Percentiles rank a stretch among this genome's conserved stretches.
Evolutionary conservation across 2,797 vertebrate species (phyloP).

Genomic region (Poeciliopsis turneri): DNA sequence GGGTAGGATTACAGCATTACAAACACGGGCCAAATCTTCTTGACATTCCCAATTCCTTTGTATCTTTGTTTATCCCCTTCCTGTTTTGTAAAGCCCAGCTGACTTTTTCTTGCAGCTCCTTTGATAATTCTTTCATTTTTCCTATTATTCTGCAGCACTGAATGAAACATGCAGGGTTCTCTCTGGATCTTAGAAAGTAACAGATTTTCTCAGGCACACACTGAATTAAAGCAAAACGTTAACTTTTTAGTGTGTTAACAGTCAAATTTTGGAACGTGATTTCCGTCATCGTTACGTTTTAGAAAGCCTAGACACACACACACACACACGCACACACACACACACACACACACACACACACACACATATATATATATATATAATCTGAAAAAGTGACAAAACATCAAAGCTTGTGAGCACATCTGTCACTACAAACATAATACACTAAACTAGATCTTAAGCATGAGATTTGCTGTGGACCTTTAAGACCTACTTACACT

Average conservation of each 20-base stretch:
- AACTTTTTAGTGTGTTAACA: neutral
- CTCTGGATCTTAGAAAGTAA: neutral
- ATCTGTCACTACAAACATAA: neutral
- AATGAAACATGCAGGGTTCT: neutral
- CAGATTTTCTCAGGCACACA: neutral
- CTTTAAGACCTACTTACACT: constrained; percentile 9
- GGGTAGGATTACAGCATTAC: constrained; percentile 54
- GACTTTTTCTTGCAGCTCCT: neutral
- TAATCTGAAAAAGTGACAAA: neutral
- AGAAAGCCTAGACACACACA: neutral
- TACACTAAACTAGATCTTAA: neutral
- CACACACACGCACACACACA: too few relatives aligned
- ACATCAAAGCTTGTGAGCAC: neutral
- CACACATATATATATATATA: too few relatives aligned
- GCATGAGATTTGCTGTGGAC: neutral
- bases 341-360: too few relatives aligned
- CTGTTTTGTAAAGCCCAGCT: neutral
- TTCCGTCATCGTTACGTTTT: neutral
- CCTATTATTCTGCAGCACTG: neutral
- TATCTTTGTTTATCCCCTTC: neutral
- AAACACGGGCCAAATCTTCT: constrained; percentile 53
- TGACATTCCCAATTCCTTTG: neutral
- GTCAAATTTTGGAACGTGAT: too few relatives aligned
- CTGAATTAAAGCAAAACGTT: neutral
- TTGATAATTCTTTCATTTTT: neutral